A percentile compares a stretch with the other conserved stretches of the same genome.
These are phyloP conservation scores for Pollenia griseotomentosa DNA, from an alignment of 2,888 invertebrate genomes.

Conservation along the genomic window DNA sequence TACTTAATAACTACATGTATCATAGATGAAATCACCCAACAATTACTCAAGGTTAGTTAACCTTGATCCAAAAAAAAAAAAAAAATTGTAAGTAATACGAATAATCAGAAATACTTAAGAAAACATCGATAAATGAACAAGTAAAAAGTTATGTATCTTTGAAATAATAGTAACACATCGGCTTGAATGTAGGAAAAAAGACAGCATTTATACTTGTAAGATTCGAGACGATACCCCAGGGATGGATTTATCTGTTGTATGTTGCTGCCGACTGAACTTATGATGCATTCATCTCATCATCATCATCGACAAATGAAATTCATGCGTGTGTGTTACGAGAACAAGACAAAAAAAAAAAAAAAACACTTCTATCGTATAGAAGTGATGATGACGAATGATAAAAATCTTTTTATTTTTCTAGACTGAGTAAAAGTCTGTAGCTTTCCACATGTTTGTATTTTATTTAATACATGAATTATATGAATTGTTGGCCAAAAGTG, in stretches of 20 bases:
- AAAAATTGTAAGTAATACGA: slow-evolving; percentile 19
- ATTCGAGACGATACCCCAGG: slow-evolving; percentile 76
- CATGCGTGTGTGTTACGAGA: slow-evolving; percentile 45
- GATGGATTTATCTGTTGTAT: slow-evolving; percentile 78
- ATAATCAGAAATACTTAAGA: slow-evolving; percentile 38
- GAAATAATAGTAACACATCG: slow-evolving; percentile 63
- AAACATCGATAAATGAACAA: slow-evolving; percentile 19
- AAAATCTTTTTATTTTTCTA: slow-evolving; percentile 26
- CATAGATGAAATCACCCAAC: slow-evolving; percentile 59
- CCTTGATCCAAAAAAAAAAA: slow-evolving; percentile 13
- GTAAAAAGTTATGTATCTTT: slow-evolving; percentile 16
- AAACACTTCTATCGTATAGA: slow-evolving; percentile 46
- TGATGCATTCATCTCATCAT: slow-evolving; percentile 65
- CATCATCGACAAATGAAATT: slow-evolving; percentile 34
- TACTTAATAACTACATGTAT: not conserved
- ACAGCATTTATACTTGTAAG: slow-evolving; percentile 4
- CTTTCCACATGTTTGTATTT: slow-evolving; percentile 40
- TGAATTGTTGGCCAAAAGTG: slow-evolving; percentile 31
- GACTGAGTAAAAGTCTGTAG: not conserved
- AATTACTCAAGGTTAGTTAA: slow-evolving; percentile 67
- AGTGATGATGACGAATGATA: slow-evolving; percentile 59
- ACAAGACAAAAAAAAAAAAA: not conserved
- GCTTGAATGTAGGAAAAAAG: not conserved
- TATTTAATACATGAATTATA: slow-evolving; percentile 44
- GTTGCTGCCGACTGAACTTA: slow-evolving; percentile 58